phyloP scores from a whole-genome alignment of 2,113 vertebrate genomes.

The Pan troglodytes region NHGRI_mPanTro3-v2.1_pri NC_072415.2:21289501-21290000 shows the following conservation, averaged over 20 bases:
- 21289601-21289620: slow-evolving; percentile 7
- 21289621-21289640: neutral
- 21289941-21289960: neutral
- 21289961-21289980: neutral
- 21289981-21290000: neutral
- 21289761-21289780: neutral
- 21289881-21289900: slow-evolving; percentile 24
- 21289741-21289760: neutral
- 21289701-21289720: neutral
- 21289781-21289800: neutral
- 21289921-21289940: neutral
- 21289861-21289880: neutral
- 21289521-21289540: neutral
- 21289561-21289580: neutral
- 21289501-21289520: neutral
- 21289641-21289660: neutral
- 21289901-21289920: neutral
- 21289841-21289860: neutral
- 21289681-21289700: neutral
- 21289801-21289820: neutral
- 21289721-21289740: neutral
- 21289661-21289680: neutral
- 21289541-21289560: neutral
- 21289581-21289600: neutral
- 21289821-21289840: neutral